Evolutionary conservation across 2,113 vertebrate genomes (phyloP).

Genomic region (Uropsilus gracilis): DNA sequence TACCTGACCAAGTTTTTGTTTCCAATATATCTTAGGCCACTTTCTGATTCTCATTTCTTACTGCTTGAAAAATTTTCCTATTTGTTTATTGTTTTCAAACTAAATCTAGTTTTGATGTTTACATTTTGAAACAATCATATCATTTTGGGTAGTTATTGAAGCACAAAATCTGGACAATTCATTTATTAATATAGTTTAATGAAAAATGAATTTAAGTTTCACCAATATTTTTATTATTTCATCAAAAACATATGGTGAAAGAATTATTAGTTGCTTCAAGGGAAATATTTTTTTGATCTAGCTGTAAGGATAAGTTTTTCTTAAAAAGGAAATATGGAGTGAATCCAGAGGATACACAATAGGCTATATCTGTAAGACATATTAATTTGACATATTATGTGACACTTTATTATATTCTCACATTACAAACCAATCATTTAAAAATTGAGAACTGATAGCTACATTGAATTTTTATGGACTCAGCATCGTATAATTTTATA

Average conservation of each 20-base stretch:
- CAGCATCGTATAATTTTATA: neutral
- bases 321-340: neutral
- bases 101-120: neutral
- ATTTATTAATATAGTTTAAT: conserved; percentile 6
- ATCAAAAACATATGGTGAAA: neutral
- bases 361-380: neutral
- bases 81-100: neutral
- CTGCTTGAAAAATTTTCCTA: neutral
- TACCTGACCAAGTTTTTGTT: neutral
- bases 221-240: neutral
- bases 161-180: neutral
- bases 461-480: conserved; percentile 15
- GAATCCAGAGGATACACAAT: neutral
- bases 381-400: neutral
- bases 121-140: neutral
- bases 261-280: neutral
- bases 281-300: neutral
- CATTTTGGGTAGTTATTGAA: neutral
- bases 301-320: neutral
- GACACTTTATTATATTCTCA: neutral
- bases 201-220: conserved; percentile 10
- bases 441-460: neutral
- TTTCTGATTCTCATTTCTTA: neutral
- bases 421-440: neutral
- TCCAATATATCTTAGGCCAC: neutral